A percentile compares a stretch with the other conserved stretches of the same genome.
Evolutionary conservation across 1,140 invertebrate species (phyloP).

Genomic region (Drosophila ohnishii): DNA sequence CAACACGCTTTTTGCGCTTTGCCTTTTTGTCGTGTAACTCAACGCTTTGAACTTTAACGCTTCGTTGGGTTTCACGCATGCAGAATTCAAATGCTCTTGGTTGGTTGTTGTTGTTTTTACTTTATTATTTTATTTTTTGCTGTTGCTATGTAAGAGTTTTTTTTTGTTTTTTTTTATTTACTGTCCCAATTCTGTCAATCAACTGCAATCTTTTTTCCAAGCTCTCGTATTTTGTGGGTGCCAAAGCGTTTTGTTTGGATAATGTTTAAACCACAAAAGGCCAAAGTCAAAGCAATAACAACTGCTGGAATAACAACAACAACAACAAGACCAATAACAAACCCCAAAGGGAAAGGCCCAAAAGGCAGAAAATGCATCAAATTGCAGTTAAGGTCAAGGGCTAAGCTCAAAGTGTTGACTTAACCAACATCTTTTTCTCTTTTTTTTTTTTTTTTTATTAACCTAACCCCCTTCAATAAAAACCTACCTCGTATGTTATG

Average conservation of each 20-base stretch:
- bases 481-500: neutral
- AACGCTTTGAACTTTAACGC: slow-evolving; percentile 81
- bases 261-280: slow-evolving; percentile 78
- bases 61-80: slow-evolving; percentile 80
- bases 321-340: slow-evolving; percentile 8
- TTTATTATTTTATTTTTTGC: slow-evolving; percentile 20
- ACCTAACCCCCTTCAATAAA: slow-evolving; percentile 5
- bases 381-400: slow-evolving; percentile 68
- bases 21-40: slow-evolving; percentile 65
- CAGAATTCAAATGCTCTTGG: slow-evolving; percentile 71
- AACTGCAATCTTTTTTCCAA: slow-evolving; percentile 62
- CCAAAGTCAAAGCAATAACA: slow-evolving; percentile 72
- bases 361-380: slow-evolving; percentile 53
- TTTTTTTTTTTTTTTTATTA: slow-evolving; percentile 7
- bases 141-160: slow-evolving; percentile 46
- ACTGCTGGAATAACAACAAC: slow-evolving; percentile 42
- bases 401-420: slow-evolving; percentile 46
- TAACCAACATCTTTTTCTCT: slow-evolving; percentile 16
- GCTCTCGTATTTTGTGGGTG: slow-evolving; percentile 71
- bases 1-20: slow-evolving; percentile 17
- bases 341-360: slow-evolving; percentile 52
- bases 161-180: slow-evolving; percentile 40
- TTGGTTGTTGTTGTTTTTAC: neutral
- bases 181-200: slow-evolving; percentile 80
- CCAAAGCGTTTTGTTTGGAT: slow-evolving; percentile 79